These are phyloP conservation scores for Ciconia nigra DNA, from an alignment of 2,797 vertebrate species.

Conservation along the genomic window DNA sequence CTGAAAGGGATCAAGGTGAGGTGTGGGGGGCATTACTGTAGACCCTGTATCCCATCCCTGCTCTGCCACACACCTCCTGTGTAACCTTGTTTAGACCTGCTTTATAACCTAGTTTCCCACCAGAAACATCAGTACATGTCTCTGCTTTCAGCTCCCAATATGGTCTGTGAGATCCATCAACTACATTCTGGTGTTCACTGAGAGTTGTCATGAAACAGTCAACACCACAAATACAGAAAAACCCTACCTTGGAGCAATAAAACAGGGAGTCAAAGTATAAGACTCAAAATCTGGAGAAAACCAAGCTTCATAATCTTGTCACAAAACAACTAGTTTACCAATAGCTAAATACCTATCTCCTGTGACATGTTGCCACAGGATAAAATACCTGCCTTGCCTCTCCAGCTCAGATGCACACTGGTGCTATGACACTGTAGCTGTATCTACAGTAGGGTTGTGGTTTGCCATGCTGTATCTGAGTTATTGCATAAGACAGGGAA, in stretches of 20 bases:
- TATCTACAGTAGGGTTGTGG: not conserved
- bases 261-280: not conserved
- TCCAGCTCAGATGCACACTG: accelerated
- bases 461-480: not conserved
- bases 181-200: not conserved
- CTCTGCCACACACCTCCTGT: not conserved
- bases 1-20: not conserved
- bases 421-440: not conserved
- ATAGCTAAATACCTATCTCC: not conserved
- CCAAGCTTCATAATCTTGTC: not conserved
- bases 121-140: not conserved
- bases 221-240: not conserved
- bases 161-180: not conserved
- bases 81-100: not conserved
- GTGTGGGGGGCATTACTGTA: not conserved
- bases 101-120: not conserved
- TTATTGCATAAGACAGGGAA: not conserved
- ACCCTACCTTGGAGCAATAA: not conserved
- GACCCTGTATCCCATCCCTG: accelerated
- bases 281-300: not conserved
- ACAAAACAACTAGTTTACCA: not conserved
- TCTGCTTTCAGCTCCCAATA: not conserved
- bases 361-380: accelerated
- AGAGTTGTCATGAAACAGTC: not conserved
- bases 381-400: not conserved